Base-by-base conservation (phyloP, 2,113 vertebrate species). In the Struthidea cinerea region DNA sequence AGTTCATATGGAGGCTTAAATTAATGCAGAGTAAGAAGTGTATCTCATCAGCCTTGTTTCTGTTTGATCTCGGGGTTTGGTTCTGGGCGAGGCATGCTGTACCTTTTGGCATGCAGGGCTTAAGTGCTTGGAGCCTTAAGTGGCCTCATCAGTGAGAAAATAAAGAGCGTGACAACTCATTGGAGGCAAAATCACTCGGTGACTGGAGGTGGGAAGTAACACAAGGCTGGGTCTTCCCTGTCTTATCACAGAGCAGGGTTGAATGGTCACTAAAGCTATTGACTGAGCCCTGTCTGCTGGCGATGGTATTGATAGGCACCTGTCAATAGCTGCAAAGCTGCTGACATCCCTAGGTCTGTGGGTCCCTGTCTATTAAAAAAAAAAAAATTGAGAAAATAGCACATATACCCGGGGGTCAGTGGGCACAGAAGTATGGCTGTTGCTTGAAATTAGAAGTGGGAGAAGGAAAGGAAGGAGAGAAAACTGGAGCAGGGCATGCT, bases 321-420 rank as follows among this genome's bases (percentile, higher is more conserved):
- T 96, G 91, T 89, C 93, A 87, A 60, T 93, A 90, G 37, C 7
- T 81, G 73, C 50, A 78, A 50, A 91, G 81, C 71, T 65, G 37
- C 37, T 94, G 90, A 65, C 52, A 63, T 70, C 16, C 37, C 53
- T 90, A 15, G 33, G n/a, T 81, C 76, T 87, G 41, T 68, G 32
- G 12, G 9, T 61, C n/a, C n/a, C 73, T 57, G 7, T 35, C n/a
- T 41, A 21, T 47, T 56, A 17, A 71, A 79, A 61, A 79, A 47
- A 30, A 81, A 47, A 46, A 32, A 19, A 1, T 35, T 26, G 35
- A 69, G 47, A 46, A 87, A 92, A 65, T n/a, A 65, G 18, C 35
- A 35, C 20, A 24, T 55, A 13, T 35, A 77, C 33, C 17, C 39
- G 19, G 37, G 20, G 70, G 35, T 84, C 59, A 76, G 0, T 81